phyloP scores from a whole-genome alignment of 2,113 vertebrate species.

The Tretioscincus oriximinensis region DNA sequence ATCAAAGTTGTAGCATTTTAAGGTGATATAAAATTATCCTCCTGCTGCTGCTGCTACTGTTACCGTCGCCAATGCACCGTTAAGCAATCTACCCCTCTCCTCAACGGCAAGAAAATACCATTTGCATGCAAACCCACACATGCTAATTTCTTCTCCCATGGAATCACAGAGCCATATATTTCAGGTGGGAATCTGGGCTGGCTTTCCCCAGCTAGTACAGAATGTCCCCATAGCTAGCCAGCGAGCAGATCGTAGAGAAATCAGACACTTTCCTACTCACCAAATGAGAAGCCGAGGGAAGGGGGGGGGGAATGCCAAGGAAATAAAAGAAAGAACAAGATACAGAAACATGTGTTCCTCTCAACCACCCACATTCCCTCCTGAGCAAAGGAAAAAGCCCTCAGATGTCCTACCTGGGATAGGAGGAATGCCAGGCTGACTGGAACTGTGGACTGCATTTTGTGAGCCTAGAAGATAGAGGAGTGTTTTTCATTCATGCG shows the following conservation, averaged over 20 bases:
- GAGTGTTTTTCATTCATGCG: constrained; percentile 86
- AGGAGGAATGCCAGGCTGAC: constrained; percentile 85
- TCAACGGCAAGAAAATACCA: neutral
- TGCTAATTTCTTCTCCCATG: constrained; percentile 54
- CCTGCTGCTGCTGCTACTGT: constrained; percentile 36
- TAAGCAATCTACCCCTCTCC: constrained; percentile 43
- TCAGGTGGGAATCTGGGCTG: constrained; percentile 26
- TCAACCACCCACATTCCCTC: neutral
- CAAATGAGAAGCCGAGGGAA: constrained; percentile 48
- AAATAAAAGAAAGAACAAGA: constrained; percentile 9
- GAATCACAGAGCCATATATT: constrained; percentile 37
- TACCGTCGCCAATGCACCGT: constrained; percentile 32
- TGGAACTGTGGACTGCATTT: constrained; percentile 88
- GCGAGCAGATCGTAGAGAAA: constrained; percentile 51
- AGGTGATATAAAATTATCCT: constrained; percentile 60
- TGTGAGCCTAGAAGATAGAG: constrained; percentile 84
- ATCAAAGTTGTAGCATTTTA: constrained; percentile 77
- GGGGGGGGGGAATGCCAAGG: constrained; percentile 7
- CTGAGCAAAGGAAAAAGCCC: neutral
- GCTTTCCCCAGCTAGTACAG: constrained; percentile 42
- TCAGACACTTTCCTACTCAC: constrained; percentile 59
- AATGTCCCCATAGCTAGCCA: constrained; percentile 38
- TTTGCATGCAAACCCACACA: neutral
- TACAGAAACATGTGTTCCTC: neutral
- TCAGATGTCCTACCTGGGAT: constrained; percentile 88